These are phyloP conservation scores for Peromyscus nudipes DNA, from an alignment of 2,797 vertebrate genomes.

Conservation along the genomic window DNA sequence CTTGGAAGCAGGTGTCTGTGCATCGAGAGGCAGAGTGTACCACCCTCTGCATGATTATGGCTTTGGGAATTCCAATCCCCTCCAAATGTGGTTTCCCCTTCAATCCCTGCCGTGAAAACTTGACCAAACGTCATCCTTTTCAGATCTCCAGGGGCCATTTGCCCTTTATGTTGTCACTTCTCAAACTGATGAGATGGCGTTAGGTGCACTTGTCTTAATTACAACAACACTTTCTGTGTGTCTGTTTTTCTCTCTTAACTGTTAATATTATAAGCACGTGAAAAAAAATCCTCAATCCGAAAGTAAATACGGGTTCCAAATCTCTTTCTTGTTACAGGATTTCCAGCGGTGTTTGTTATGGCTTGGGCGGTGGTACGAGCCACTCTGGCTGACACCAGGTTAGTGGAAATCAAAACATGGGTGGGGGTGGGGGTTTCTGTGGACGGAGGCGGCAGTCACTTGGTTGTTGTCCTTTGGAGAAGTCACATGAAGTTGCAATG, in stretches of 20 bases:
- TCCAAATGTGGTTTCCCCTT: not conserved
- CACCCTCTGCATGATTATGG: not conserved
- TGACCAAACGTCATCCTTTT: not conserved
- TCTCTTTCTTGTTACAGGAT: constrained; percentile 88
- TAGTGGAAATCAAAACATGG: constrained; percentile 70
- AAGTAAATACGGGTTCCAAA: not conserved
- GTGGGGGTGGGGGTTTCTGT: not conserved
- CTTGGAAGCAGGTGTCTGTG: not conserved
- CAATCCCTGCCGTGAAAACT: not conserved
- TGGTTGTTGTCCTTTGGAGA: not conserved
- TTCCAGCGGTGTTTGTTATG: constrained; percentile 92
- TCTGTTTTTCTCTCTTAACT: not conserved
- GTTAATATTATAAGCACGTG: not conserved
- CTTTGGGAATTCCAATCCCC: not conserved
- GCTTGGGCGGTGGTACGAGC: constrained; percentile 93
- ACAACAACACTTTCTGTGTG: not conserved
- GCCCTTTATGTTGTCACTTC: not conserved
- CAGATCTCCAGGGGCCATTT: not conserved
- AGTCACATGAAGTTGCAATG: not conserved
- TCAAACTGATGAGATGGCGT: not conserved
- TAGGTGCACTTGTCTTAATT: not conserved
- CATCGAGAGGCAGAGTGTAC: not conserved
- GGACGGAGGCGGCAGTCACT: not conserved
- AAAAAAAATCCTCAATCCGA: not conserved
- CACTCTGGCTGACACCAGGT: constrained; percentile 92